Evolutionary conservation across 1,140 invertebrate species (phyloP).

Genomic region (Apis laboriosa): DNA sequence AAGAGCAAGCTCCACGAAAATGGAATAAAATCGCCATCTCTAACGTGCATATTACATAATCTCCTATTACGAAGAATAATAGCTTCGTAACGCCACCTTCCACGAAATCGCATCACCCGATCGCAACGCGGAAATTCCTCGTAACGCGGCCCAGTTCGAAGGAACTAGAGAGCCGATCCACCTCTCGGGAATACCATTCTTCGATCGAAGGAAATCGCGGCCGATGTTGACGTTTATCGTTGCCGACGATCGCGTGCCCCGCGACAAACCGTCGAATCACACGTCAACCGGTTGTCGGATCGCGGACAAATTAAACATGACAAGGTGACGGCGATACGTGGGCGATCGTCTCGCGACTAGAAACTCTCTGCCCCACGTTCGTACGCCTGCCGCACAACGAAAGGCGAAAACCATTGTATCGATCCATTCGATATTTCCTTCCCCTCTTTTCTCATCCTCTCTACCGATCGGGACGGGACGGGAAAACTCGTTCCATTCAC

Average conservation of each 20-base stretch:
- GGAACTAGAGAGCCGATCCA: neutral
- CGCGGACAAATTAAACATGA: slow-evolving; percentile 43
- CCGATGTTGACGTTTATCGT: slow-evolving; percentile 43
- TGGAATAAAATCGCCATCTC: neutral
- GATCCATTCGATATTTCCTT: slow-evolving; percentile 12
- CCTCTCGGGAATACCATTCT: too few species aligned
- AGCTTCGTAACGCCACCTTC: too few species aligned
- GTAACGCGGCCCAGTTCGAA: neutral
- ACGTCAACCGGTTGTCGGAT: slow-evolving; percentile 35
- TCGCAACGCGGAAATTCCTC: neutral
- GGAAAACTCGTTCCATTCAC: too few species aligned
- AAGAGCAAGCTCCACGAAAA: neutral
- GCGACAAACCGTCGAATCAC: slow-evolving; percentile 44
- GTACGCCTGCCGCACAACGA: slow-evolving; percentile 11
- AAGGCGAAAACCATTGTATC: slow-evolving; percentile 40
- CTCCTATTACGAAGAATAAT: neutral
- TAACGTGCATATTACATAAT: fast-evolving
- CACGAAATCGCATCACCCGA: neutral
- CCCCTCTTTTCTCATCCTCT: neutral
- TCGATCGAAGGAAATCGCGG: slow-evolving; percentile 15
- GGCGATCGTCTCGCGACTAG: slow-evolving; percentile 27
- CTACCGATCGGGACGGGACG: too few species aligned
- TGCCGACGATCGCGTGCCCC: slow-evolving; percentile 39
- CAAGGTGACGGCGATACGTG: slow-evolving; percentile 46
- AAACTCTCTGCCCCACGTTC: slow-evolving; percentile 9